phyloP scores from a whole-genome alignment of 1,140 invertebrate species.

The Acromyrmex heyeri region DNA sequence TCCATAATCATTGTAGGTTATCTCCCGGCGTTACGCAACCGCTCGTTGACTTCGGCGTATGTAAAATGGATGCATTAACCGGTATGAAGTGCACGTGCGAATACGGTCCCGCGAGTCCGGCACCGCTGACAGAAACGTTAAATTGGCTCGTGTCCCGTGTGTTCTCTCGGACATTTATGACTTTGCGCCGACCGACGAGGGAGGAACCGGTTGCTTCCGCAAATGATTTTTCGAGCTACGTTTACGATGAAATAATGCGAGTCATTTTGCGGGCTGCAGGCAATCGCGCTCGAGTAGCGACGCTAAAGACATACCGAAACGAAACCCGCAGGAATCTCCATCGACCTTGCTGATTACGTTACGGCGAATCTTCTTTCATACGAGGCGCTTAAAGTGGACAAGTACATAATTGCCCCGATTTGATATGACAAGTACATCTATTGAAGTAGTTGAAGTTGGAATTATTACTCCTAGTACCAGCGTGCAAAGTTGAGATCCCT shows the following conservation, averaged over 20 bases:
- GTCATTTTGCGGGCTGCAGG: slow-evolving; percentile 51
- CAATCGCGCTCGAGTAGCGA: slow-evolving; percentile 36
- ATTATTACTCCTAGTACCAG: neutral
- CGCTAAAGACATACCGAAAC: slow-evolving; percentile 35
- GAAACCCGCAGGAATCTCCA: neutral
- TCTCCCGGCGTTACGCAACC: slow-evolving; percentile 32
- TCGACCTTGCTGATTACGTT: slow-evolving; percentile 1
- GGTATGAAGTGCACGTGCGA: slow-evolving; percentile 23
- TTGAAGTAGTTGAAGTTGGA: neutral
- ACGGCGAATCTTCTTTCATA: slow-evolving; percentile 7
- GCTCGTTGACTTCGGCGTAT: slow-evolving; percentile 1
- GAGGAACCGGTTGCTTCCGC: slow-evolving; percentile 70
- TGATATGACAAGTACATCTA: neutral
- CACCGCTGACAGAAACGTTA: slow-evolving; percentile 42
- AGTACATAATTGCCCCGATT: slow-evolving; percentile 38
- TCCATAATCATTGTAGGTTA: slow-evolving; percentile 43
- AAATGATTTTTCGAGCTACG: slow-evolving; percentile 57
- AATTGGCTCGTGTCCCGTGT: slow-evolving; percentile 39
- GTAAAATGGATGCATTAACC: slow-evolving; percentile 37
- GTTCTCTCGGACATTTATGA: slow-evolving; percentile 60
- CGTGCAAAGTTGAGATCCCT: neutral
- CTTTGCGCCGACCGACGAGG: neutral
- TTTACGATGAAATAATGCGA: slow-evolving; percentile 69
- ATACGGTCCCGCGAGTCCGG: slow-evolving; percentile 23
- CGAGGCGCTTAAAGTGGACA: neutral